Base-by-base conservation (phyloP, 2,888 invertebrate genomes). In the Synergus japonicus region DNA sequence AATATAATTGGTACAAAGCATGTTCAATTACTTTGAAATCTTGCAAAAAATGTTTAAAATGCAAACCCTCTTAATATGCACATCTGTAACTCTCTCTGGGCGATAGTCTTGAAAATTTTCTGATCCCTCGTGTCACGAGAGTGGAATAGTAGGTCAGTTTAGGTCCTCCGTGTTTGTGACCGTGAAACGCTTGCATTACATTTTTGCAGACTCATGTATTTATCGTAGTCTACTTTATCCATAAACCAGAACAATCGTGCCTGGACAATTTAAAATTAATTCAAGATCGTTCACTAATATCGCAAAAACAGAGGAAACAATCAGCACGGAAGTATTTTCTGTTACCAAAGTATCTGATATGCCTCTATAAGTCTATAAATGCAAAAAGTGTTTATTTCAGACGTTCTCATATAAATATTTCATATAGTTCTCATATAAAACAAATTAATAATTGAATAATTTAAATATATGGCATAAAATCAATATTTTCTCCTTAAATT, bases 61-160 rank as follows among this genome's bases (percentile, higher is more conserved):
- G n/a, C 3, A 54, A 8, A 54, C n/a, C 54, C 54, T 54, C n/a
- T 54, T 9, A 54, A 54, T 54, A n/a, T n/a, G 13, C n/a, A 54
- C 54, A n/a, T 54, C 9, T 54, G n/a, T 54, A 54, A 54, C n/a
- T 54, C 54, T 54, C 54, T 54, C 54, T 54, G 54, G 54, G n/a
- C 54, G 54, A 54, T 54, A n/a, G n/a, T n/a, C 49, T 54, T 54
- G n/a, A n/a, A 54, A 54, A 54, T 8, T n/a, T 54, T 54, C 54
- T 54, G 54, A 54, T n/a, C n/a, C 54, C n/a, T 8, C 54, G n/a
- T 54, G 54, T 54, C 8, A n/a, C 9, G 54, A n/a, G 54, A 54
- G 54, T 54, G 54, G 54, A 54, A 2, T 54, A 54, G 54, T 54
- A 54, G 54, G 54, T 54, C 54, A 54, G 54, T 9, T n/a, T n/a